Conservation (phyloP, 1,140 invertebrate species). For the Caenorhabditis remanei region DNA sequence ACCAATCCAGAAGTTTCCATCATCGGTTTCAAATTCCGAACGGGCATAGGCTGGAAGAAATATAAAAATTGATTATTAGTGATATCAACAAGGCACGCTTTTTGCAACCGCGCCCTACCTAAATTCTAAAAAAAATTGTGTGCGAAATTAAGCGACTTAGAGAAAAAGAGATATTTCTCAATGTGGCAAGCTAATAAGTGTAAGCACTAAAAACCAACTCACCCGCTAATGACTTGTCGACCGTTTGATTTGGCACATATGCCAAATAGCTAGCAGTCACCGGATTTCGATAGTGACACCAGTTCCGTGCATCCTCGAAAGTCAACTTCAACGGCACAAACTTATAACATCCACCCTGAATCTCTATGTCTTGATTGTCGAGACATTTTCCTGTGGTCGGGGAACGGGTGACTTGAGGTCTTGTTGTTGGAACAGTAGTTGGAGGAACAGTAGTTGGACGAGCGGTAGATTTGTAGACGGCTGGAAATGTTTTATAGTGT, state of each 20-base stretch:
- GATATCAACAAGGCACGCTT: no score
- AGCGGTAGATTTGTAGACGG: background rate
- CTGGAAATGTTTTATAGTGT: no score
- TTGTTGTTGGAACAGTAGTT: background rate
- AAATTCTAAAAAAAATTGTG: no score
- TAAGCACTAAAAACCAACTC: no score
- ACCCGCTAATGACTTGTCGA: background rate
- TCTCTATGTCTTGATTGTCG: constrained; percentile 30
- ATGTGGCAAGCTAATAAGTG: no score
- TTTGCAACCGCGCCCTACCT: no score
- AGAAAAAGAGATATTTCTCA: no score
- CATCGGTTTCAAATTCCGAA: background rate
- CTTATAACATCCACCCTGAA: constrained; percentile 7
- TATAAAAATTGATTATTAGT: no score
- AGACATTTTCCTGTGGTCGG: background rate
- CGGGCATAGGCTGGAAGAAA: constrained; percentile 23
- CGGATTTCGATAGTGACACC: constrained; percentile 39
- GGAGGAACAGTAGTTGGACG: background rate
- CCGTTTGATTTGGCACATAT: background rate
- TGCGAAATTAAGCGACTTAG: no score
- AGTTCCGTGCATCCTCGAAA: constrained; percentile 3
- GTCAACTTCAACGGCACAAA: background rate
- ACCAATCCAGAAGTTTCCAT: constrained; percentile 22
- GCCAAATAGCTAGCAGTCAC: constrained; percentile 25
- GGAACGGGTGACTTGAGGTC: background rate